phyloP scores from a whole-genome alignment of 2,113 vertebrate species.

The Podarcis muralis region DNA sequence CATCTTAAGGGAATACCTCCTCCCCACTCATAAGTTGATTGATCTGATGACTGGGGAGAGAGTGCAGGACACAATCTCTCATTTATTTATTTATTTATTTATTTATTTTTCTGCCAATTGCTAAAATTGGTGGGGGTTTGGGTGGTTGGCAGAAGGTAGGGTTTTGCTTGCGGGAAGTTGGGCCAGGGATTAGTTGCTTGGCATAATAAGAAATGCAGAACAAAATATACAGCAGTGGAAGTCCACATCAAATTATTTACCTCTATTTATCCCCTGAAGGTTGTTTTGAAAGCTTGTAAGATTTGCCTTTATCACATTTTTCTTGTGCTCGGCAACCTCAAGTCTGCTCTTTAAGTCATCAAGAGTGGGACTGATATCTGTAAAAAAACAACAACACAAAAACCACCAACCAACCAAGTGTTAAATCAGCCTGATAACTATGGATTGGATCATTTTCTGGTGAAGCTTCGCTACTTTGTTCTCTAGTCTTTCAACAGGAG shows the following conservation, averaged over 20 bases:
- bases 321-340: constrained; percentile 74
- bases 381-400: constrained; percentile 20
- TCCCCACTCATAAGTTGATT: too few relatives aligned
- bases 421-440: background rate
- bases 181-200: too few relatives aligned
- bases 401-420: background rate
- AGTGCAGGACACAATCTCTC: too few relatives aligned
- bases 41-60: too few relatives aligned
- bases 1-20: too few relatives aligned
- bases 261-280: constrained; percentile 80
- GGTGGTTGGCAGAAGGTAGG: too few relatives aligned
- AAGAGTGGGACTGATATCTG: constrained; percentile 77
- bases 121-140: too few relatives aligned
- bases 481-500: background rate
- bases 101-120: too few relatives aligned
- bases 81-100: too few relatives aligned
- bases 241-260: constrained; percentile 61
- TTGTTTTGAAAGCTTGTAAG: constrained; percentile 72
- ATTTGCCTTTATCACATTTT: constrained; percentile 72
- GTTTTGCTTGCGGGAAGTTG: too few relatives aligned
- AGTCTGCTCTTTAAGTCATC: constrained; percentile 77
- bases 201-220: background rate
- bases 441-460: background rate
- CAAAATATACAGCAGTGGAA: background rate
- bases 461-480: background rate